Evolutionary conservation across 1,140 invertebrate genomes (phyloP).

Genomic region (Bombus cullumanus): DNA sequence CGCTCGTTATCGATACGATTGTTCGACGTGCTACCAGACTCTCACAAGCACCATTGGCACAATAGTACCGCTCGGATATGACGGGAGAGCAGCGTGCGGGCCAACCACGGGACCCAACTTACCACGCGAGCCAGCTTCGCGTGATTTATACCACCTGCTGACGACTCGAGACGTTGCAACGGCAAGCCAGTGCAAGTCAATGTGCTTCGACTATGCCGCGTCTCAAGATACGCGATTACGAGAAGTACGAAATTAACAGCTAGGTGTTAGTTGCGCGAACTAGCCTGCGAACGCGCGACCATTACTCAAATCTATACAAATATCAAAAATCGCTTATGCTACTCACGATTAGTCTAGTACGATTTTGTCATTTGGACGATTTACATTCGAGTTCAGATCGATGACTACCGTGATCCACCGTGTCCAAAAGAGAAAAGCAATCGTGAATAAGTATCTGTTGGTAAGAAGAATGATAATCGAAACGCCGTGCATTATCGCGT

Average conservation of each 20-base stretch:
- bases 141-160: conserved; percentile 63
- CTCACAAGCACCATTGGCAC: conserved; percentile 46
- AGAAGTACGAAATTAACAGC: conserved; percentile 11
- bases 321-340: no score
- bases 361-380: neutral
- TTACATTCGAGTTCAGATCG: neutral
- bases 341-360: neutral
- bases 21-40: conserved; percentile 56
- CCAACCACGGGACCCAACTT: conserved; percentile 36
- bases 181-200: neutral
- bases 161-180: conserved; percentile 21
- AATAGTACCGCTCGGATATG: conserved; percentile 68
- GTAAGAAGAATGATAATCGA: conserved; percentile 41
- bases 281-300: neutral
- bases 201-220: neutral
- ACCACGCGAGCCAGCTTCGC: conserved; percentile 41
- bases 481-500: conserved; percentile 40
- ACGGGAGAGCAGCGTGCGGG: conserved; percentile 45
- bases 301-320: neutral
- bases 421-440: neutral
- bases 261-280: neutral
- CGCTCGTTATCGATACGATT: conserved; percentile 77
- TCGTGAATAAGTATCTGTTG: conserved; percentile 45
- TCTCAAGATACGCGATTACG: conserved; percentile 20
- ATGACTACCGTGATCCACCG: neutral